Base-by-base conservation (phyloP, 2,797 vertebrate species). In the Chaunax sp. region DNA sequence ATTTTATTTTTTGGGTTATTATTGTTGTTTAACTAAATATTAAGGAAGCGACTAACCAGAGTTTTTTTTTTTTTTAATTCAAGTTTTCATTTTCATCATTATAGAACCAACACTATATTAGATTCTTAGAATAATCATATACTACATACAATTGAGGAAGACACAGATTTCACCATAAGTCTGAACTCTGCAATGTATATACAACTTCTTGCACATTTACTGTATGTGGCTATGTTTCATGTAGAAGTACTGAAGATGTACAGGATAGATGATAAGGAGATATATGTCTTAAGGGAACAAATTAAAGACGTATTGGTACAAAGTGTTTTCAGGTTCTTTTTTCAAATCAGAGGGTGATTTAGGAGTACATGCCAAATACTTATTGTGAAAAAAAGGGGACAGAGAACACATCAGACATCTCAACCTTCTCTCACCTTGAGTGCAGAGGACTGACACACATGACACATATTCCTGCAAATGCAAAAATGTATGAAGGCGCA, bases 291-390 rank as follows among this genome's bases (percentile, higher is more conserved):
- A 26, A 25, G 61, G 61, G 56, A 30, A 70, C 25, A 59, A 37
- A 70, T 43, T 66, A 50, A 68, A 51, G 68, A 72, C 55, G 72
- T 59, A 72, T 66, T 60, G 49, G 50, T 46, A 59, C 56, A 69
- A 9, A 35, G 25, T 9, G 9, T 30, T 74, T 64, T 58, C 41
- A 65, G 45, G 9, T 61, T 57, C 19, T 46, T 59, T 73, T 66
- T 69, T 37, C 13, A 57, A 73, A 80, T 66, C 68, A 68, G 61
- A 37, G 19, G 63, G 23, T 90, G 78, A 87, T 82, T 83, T 80
- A 79, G 16, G 45, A 62, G 35, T 2, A 26, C 69, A 71, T 53
- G 65, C 41, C 60, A 64, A 76, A 77, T 20, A 73, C 38, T 44
- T 38, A 47, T 50, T 45, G 47, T 60, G 62, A 35, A 14, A 70